phyloP scores from a whole-genome alignment of 2,888 invertebrate species.

The Microchrysa polita region DNA sequence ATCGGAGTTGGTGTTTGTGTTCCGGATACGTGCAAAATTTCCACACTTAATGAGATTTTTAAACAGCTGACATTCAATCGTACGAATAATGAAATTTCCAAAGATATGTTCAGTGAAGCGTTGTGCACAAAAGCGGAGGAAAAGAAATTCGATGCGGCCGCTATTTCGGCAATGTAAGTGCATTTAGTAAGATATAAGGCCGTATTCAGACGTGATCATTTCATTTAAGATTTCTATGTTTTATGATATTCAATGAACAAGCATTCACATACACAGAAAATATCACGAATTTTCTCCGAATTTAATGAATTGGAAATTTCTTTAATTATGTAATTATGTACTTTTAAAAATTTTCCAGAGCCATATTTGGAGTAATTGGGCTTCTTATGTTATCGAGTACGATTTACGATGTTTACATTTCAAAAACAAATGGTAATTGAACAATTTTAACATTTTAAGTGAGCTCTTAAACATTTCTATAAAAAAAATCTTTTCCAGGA shows the following conservation, averaged over 20 bases:
- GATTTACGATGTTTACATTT: conserved; percentile 3
- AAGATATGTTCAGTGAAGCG: conserved; percentile 56
- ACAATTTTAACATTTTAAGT: no score
- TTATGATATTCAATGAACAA: no score
- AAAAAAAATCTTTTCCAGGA: no score
- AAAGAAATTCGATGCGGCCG: neutral
- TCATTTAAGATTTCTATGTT: no score
- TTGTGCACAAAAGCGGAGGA: neutral
- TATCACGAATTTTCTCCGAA: no score
- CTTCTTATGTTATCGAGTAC: conserved; percentile 10
- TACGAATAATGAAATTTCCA: conserved; percentile 45
- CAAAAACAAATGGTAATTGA: neutral
- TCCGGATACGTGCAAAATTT: conserved; percentile 59
- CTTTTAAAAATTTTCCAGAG: neutral
- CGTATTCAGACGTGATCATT: no score
- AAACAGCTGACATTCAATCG: conserved; percentile 54
- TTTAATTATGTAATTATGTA: no score
- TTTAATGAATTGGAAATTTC: neutral
- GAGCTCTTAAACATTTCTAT: no score
- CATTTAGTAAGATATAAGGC: no score
- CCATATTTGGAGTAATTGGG: conserved; percentile 50
- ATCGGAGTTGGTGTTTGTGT: conserved; percentile 60
- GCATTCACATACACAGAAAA: no score
- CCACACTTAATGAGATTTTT: conserved; percentile 54
- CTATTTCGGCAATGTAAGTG: conserved; percentile 32